Conservation (phyloP, 2,113 vertebrate species). For the Isichthys henryi region DNA sequence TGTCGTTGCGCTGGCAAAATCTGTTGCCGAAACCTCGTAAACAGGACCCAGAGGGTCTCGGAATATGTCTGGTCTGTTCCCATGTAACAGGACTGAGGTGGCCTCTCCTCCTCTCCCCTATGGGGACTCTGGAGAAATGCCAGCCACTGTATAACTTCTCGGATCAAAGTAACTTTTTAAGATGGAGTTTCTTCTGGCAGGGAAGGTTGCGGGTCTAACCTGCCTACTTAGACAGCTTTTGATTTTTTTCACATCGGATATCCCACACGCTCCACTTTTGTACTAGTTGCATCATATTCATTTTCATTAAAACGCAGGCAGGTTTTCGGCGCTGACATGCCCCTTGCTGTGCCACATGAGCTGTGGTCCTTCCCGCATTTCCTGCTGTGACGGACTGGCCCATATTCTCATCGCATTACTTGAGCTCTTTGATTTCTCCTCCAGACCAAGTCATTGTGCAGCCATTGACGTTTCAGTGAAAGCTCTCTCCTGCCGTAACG, state of each 20-base stretch:
- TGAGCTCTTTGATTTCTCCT: background rate
- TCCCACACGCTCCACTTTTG: background rate
- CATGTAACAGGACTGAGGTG: background rate
- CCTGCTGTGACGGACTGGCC: background rate
- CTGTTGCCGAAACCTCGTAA: background rate
- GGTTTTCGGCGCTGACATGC: background rate
- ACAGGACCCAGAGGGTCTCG: background rate
- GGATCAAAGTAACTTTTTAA: background rate
- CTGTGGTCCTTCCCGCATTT: background rate
- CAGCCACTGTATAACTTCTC: no score
- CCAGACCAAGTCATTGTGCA: background rate
- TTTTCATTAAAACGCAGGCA: background rate
- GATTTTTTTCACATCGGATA: background rate
- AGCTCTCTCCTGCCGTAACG: background rate
- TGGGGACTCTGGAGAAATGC: background rate
- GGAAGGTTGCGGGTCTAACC: background rate
- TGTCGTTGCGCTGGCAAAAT: background rate
- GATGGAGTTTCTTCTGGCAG: background rate
- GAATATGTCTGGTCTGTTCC: background rate
- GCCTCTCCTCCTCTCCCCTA: background rate
- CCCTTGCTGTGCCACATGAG: background rate
- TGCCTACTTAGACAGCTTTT: background rate
- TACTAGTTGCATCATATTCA: background rate
- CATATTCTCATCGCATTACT: background rate
- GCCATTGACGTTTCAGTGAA: background rate